Conservation (phyloP, 1,140 invertebrate species). For the Arctopsyche grandis region DNA sequence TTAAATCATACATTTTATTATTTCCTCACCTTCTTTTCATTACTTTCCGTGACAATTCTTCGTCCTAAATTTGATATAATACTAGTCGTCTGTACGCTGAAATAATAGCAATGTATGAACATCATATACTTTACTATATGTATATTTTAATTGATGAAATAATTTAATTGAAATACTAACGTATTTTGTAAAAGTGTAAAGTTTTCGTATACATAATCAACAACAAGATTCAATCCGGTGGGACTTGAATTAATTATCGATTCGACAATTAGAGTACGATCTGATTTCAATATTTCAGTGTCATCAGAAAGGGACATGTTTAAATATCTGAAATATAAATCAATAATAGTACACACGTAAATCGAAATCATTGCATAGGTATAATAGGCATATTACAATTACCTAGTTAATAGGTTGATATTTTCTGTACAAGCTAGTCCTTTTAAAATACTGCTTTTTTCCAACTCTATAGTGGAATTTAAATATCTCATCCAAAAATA, state of each 20-base stretch:
- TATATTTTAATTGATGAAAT: too few relatives aligned
- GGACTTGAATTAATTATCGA: neutral
- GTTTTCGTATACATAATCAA: neutral
- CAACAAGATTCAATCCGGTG: neutral
- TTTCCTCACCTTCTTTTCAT: neutral
- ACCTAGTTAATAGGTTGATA: neutral
- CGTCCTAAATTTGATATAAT: constrained; percentile 2
- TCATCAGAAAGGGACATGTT: neutral
- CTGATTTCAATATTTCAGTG: neutral
- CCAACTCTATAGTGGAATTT: neutral
- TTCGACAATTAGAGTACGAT: neutral
- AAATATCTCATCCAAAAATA: constrained; percentile 14
- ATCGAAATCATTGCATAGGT: too few relatives aligned
- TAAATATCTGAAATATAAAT: neutral
- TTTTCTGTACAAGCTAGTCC: constrained; percentile 13
- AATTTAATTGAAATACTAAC: neutral
- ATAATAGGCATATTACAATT: neutral
- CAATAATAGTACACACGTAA: too few relatives aligned
- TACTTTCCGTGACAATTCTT: neutral
- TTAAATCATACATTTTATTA: neutral
- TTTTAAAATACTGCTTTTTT: neutral
- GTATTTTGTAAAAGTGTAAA: constrained; percentile 5
- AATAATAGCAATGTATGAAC: too few relatives aligned
- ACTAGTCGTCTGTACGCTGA: neutral
- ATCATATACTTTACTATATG: too few relatives aligned